Evolutionary conservation across 1,140 invertebrate species (phyloP).

Genomic region (Drosophila simulans): DNA sequence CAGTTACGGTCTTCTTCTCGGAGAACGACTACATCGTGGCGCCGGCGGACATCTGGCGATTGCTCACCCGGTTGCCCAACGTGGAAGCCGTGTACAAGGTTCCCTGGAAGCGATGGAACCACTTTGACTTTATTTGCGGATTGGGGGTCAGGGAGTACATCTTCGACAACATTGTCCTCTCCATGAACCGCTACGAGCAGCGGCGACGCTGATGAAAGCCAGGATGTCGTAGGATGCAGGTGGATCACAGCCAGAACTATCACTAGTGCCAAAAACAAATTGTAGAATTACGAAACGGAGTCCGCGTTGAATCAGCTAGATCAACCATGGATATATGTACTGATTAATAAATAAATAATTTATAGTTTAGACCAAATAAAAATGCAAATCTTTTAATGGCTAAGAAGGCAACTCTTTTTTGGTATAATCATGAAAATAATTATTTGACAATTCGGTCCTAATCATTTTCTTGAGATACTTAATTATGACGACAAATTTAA

Average conservation of each 20-base stretch:
- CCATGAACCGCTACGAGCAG: conserved; percentile 80
- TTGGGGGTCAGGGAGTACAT: conserved; percentile 86
- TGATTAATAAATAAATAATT: conserved; percentile 79
- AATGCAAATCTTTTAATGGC: neutral
- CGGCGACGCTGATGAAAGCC: conserved; percentile 35
- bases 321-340: conserved; percentile 56
- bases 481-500: no score
- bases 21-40: conserved; percentile 87
- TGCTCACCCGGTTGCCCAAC: conserved; percentile 83
- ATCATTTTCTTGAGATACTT: no score
- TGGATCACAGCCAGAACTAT: conserved; percentile 54
- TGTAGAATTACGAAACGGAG: conserved; percentile 40
- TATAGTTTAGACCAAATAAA: conserved; percentile 39
- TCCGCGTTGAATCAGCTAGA: conserved; percentile 32
- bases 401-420: neutral
- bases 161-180: conserved; percentile 85
- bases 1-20: conserved; percentile 88
- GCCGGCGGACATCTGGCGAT: conserved; percentile 87
- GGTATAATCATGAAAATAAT: no score
- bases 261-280: conserved; percentile 75
- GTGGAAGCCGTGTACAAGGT: conserved; percentile 85
- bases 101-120: conserved; percentile 88
- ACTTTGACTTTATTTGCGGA: conserved; percentile 90
- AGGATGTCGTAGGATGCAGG: neutral
- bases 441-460: no score